Conservation (phyloP, 53 echinoderm and acorn worm genomes). For the Mesocentrotus franciscanus region DNA sequence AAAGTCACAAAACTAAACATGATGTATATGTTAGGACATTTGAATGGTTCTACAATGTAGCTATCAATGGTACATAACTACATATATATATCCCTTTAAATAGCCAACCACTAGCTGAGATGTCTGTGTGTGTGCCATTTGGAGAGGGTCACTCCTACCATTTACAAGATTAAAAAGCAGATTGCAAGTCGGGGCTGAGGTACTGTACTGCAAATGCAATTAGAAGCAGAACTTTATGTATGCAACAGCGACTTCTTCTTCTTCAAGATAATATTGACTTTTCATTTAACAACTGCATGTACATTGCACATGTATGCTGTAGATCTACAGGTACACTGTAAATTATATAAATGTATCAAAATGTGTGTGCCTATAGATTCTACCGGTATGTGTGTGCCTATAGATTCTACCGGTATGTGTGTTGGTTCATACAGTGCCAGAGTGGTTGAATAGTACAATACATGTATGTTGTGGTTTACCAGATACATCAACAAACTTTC, state of each 20-base stretch:
- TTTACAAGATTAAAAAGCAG: neutral
- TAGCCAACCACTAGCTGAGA: neutral
- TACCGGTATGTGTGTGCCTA: too few relatives aligned
- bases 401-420: too few relatives aligned
- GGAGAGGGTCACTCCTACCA: neutral
- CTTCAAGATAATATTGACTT: neutral
- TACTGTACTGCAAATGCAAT: neutral
- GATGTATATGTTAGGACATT: too few relatives aligned
- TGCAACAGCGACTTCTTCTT: neutral
- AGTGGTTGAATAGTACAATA: too few relatives aligned
- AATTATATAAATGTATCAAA: too few relatives aligned
- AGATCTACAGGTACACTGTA: too few relatives aligned
- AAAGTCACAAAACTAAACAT: too few relatives aligned
- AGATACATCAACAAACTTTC: too few relatives aligned
- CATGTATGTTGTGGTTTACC: too few relatives aligned
- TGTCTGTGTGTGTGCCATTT: neutral
- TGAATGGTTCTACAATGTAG: too few relatives aligned
- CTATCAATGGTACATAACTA: neutral
- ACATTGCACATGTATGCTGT: neutral
- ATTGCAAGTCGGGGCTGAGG: neutral
- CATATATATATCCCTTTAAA: constrained; percentile 6
- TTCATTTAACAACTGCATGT: neutral
- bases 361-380: too few relatives aligned
- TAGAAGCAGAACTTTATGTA: neutral
- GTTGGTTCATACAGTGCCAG: too few relatives aligned